Evolutionary conservation across 1,140 invertebrate genomes (phyloP).

Genomic region (Drosophila lacertosa): DNA sequence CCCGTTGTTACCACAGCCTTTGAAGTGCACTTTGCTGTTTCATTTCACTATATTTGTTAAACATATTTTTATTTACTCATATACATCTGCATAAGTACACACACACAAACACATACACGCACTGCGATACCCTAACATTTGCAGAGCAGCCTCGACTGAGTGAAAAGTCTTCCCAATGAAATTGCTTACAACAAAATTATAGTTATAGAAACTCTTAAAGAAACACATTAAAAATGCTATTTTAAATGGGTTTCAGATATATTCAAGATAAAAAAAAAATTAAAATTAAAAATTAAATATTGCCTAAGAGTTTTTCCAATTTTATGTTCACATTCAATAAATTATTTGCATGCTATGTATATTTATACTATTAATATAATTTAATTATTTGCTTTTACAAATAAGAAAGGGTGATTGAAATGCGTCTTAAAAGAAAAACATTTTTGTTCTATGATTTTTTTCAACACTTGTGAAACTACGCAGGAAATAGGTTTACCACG

Average conservation of each 20-base stretch:
- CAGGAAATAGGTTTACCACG: slow-evolving; percentile 28
- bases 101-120: not conserved
- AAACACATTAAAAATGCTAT: too few relatives aligned
- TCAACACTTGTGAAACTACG: not conserved
- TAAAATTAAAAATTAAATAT: too few relatives aligned
- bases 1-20: slow-evolving; percentile 53
- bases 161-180: too few relatives aligned
- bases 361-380: too few relatives aligned
- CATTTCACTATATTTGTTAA: slow-evolving; percentile 80
- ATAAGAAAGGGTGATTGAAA: not conserved
- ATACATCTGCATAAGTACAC: slow-evolving; percentile 15
- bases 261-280: too few relatives aligned
- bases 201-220: too few relatives aligned
- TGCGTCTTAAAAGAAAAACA: not conserved
- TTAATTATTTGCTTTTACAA: too few relatives aligned
- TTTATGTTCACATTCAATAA: too few relatives aligned
- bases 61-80: slow-evolving; percentile 74
- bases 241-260: too few relatives aligned
- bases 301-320: too few relatives aligned
- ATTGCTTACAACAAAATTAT: too few relatives aligned
- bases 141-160: not conserved
- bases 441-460: not conserved
- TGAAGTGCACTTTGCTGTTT: slow-evolving; percentile 80
- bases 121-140: slow-evolving; percentile 6
- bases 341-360: too few relatives aligned